Evolutionary conservation across 2,888 invertebrate species (phyloP).

Genomic region (Drosophila mimica): DNA sequence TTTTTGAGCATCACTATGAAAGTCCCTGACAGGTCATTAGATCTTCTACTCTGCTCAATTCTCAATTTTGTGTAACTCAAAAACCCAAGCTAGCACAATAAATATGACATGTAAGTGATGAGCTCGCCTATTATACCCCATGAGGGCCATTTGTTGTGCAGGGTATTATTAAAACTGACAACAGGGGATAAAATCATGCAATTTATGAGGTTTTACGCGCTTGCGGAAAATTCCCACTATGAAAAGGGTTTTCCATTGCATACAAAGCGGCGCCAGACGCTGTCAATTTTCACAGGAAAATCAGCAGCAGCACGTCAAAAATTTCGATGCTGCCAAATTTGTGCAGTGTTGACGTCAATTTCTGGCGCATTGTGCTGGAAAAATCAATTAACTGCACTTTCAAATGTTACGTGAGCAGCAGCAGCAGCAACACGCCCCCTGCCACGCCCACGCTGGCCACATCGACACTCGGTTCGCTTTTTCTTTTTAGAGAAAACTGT

Average conservation of each 20-base stretch:
- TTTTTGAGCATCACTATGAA: conserved; percentile 2
- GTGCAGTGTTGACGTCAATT: conserved; percentile 36
- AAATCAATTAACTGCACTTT: conserved; percentile 80
- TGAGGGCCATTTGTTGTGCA: neutral
- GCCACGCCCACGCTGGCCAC: neutral
- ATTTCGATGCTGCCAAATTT: conserved; percentile 17
- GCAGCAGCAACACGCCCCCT: neutral
- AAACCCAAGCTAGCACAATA: neutral
- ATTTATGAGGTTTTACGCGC: conserved; percentile 68
- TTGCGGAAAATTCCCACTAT: neutral
- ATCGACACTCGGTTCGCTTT: neutral
- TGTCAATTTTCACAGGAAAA: conserved; percentile 44
- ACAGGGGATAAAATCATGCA: conserved; percentile 53
- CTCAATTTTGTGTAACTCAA: neutral
- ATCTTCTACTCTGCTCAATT: neutral
- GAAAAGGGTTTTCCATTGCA: conserved; percentile 42
- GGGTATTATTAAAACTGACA: conserved; percentile 56
- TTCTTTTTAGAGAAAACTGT: conserved; percentile 34
- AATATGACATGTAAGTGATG: no score
- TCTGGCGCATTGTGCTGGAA: conserved; percentile 70
- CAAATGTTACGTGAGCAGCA: conserved; percentile 69
- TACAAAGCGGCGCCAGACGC: conserved; percentile 54
- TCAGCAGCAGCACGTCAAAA: conserved; percentile 36
- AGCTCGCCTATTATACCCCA: neutral
- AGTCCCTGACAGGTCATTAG: conserved; percentile 7